Evolutionary conservation across 2,797 vertebrate genomes (phyloP), one percentile per base, ranked within the genome.

Genomic region (Pangasius mekongensis): DNA sequence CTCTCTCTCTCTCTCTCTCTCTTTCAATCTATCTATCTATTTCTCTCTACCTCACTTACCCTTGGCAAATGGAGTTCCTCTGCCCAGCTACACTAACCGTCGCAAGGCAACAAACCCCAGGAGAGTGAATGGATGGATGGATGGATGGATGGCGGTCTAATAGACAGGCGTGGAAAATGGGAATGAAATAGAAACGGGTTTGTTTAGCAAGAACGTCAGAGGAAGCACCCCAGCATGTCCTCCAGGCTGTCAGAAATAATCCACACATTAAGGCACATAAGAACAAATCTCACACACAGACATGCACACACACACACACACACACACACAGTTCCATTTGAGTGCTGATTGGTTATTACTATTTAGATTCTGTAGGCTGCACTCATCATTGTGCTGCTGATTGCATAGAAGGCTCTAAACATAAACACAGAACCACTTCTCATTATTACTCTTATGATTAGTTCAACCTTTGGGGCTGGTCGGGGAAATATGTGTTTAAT

Each of bases 381-480:
- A 84, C 49, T 67, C 91, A 87, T 88, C 76, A 87, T 86, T 83
- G 86, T 67, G 84, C 20, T 76, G 56, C 85, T 83, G 82, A 89
- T 74, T 62, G 39, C 88, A 66, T 87, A 66, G 52, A 88, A 43
- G 81, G 62, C 74, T 89, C 74, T 69, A 73, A 87, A 88, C 66
- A 83, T 60, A 87, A 90, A 87, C 73, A 90, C 60, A 86, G 89
- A 89, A 90, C 88, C 30, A 8, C 80, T 88, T 92, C 90, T 94
- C 92, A 93, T 93, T 91, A 93, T 91, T 89, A 88, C 74, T 87
- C 84, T 89, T 94, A 89, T 94, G 90, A 94, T 95, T 91, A 94
- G 83, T 73, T 14, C 91, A 93, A 94, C 94, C 94, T 95, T 94
- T 92, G 85, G 93, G 85, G 88, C 88, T 92, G 91, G 88, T 88